Base-by-base conservation (phyloP, 2,113 vertebrate species). In the Strigops habroptila region DNA sequence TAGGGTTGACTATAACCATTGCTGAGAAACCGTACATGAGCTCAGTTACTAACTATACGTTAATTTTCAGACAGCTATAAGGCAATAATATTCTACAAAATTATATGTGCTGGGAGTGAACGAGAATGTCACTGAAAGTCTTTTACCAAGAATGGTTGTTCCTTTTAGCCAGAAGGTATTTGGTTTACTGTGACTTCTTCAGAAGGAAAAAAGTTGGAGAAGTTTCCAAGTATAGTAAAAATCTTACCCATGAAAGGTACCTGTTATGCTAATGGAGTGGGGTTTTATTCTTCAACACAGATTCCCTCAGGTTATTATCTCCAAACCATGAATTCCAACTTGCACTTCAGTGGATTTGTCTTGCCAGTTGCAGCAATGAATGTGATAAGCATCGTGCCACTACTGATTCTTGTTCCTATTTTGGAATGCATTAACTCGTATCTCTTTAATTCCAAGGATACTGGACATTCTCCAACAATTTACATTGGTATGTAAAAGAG, bases 291-390 rank as follows among this genome's bases (percentile, higher is more conserved):
- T 83, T 81, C 46, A 69, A 86, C 74, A 23, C 96, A 99, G 99
- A 98, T 99, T 95, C 98, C 99, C 52, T 99, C 99, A 31, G 98
- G 98, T 82, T 99, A 98, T 95, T 99, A 99, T 95, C 98, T 99
- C 44, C 99, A 99, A 96, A 98, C 98, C 8, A 98, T 99, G 98
- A 98, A 99, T 97, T 99, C 99, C 93, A 99, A 98, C 97, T 97
- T 99, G 88, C 98, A 98, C 91, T 96, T 99, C 80, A 95, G 92
- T 60, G 98, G 98, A 55, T 97, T 98, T 88, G 96, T 99, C 76
- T 93, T 99, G 93, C 99, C 99, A 33, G 97, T 99, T 27, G 98
- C 98, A 57, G 97, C 97, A 25, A 98, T 99, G 98, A 99, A 99
- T 24, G 98, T 98, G 73, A 97, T 99, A 93, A 99, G 98, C 94